Conservation (phyloP, 2,797 vertebrate species). For the Nasua narica region DNA sequence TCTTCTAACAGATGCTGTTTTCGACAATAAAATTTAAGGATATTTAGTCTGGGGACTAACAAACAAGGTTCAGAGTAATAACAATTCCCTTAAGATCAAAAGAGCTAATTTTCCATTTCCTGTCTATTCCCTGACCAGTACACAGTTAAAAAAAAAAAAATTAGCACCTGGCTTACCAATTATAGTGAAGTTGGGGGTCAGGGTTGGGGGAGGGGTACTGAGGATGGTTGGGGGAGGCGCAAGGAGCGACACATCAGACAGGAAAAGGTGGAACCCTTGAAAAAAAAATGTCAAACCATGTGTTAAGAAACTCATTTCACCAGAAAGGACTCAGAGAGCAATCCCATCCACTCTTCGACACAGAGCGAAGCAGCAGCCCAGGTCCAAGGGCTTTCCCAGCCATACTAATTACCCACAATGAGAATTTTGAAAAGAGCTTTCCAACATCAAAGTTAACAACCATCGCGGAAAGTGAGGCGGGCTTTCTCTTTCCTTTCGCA, state of each 20-base stretch:
- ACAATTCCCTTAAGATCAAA: constrained; percentile 77
- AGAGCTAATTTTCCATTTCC: constrained; percentile 78
- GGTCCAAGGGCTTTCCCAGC: constrained; percentile 28
- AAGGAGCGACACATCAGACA: constrained; percentile 16
- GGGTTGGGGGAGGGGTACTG: background rate
- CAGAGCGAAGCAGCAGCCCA: constrained; percentile 55
- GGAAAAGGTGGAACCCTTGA: constrained; percentile 54
- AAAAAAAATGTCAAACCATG: constrained; percentile 45
- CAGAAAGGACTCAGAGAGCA: constrained; percentile 9
- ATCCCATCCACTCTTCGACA: background rate
- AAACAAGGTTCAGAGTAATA: constrained; percentile 72
- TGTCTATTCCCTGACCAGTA: constrained; percentile 64
- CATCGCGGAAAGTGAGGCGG: constrained; percentile 69
- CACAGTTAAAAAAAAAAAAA: background rate
- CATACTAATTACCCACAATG: constrained; percentile 19
- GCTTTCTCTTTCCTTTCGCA: constrained; percentile 71
- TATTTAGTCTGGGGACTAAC: constrained; percentile 73
- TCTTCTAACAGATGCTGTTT: constrained; percentile 73
- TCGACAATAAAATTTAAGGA: constrained; percentile 71
- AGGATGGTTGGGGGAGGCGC: background rate
- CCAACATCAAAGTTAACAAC: constrained; percentile 81
- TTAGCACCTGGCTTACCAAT: constrained; percentile 74
- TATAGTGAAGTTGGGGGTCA: constrained; percentile 36
- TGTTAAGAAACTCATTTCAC: constrained; percentile 59
- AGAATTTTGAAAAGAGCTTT: constrained; percentile 74